Evolutionary conservation across 2,888 invertebrate species (phyloP), one percentile per base, ranked within the genome.

Genomic region (Ditula angustiorana): DNA sequence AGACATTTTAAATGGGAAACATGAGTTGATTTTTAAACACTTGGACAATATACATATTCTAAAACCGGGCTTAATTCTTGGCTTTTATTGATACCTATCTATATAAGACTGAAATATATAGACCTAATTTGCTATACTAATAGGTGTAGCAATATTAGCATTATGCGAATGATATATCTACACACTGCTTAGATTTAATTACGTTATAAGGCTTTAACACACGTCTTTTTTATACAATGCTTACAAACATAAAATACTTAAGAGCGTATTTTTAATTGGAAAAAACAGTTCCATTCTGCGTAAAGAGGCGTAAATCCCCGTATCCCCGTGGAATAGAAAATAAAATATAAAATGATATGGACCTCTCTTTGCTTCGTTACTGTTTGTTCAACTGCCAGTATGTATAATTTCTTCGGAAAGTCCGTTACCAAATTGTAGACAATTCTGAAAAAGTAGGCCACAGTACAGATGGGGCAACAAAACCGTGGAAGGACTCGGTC

Each of bases 361-460:
- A 57, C 92, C 80, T 92, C 88, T 83, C 81, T 82, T 75, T 92
- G 93, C 60, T 91, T 93, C 2, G 93, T 87, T n/a, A 93, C 71
- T 49, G 89, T 93, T 74, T 94, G 94, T 77, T 95, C 95, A 0
- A 95, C 94, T 0, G 95, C 95, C 35, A 96, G 81, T 47, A 96
- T 93, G 73, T 95, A 96, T 10, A 93, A 90, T 61, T 93, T 90
- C 70, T 82, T 89, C 23, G 95, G 95, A 73, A 94, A 94, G 57
- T 91, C 88, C 70, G 82, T 79, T 57, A 94, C 74, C 62, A 94
- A 74, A 67, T 88, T 86, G 70, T 84, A 83, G 49, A 94, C 74
- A 44, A 93, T 91, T 76, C 94, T 94, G 82, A 60, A 86, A 80
- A 41, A 2, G 8, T 21, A 2, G 5, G 24, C n/a, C n/a, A n/a